A percentile compares a stretch with the other conserved stretches of the same genome.
Conservation (phyloP, 2,888 invertebrate species). For the Eueremaeus valkanovi region DNA sequence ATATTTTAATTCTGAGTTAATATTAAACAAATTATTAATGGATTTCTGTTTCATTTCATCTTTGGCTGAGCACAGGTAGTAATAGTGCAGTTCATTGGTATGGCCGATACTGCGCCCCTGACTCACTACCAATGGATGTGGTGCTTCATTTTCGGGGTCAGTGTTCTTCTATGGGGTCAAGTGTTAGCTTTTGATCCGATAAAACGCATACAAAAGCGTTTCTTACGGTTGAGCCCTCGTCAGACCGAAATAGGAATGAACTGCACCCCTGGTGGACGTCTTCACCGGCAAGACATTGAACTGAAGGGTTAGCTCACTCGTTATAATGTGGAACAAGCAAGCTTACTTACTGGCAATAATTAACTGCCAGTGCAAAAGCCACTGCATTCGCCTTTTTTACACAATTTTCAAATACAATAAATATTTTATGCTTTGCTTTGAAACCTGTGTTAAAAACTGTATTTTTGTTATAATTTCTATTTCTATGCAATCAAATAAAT, state of each 20-base stretch:
- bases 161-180: conserved; percentile 96
- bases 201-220: conserved; percentile 78
- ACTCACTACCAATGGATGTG: conserved; percentile 96
- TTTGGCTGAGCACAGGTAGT: conserved; percentile 65
- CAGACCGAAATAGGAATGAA: conserved; percentile 82
- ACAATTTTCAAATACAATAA: too few relatives aligned
- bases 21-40: too few relatives aligned
- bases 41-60: background rate
- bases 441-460: too few relatives aligned
- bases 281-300: conserved; percentile 80
- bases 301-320: conserved; percentile 97
- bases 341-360: conserved; percentile 43
- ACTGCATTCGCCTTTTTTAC: too few relatives aligned
- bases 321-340: conserved; percentile 94
- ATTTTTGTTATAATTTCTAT: too few relatives aligned
- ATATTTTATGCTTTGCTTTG: too few relatives aligned
- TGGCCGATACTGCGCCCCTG: conserved; percentile 89
- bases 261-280: conserved; percentile 77
- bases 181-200: conserved; percentile 94
- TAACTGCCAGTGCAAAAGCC: conserved; percentile 40
- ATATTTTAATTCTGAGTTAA: background rate
- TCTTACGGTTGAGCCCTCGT: conserved; percentile 87
- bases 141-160: conserved; percentile 95
- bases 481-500: too few relatives aligned
- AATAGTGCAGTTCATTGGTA: conserved; percentile 93